These are phyloP conservation scores for Bergia sp. DNA, from an alignment of 92 coral and sea anemone genomes.

Conservation along the genomic window DNA sequence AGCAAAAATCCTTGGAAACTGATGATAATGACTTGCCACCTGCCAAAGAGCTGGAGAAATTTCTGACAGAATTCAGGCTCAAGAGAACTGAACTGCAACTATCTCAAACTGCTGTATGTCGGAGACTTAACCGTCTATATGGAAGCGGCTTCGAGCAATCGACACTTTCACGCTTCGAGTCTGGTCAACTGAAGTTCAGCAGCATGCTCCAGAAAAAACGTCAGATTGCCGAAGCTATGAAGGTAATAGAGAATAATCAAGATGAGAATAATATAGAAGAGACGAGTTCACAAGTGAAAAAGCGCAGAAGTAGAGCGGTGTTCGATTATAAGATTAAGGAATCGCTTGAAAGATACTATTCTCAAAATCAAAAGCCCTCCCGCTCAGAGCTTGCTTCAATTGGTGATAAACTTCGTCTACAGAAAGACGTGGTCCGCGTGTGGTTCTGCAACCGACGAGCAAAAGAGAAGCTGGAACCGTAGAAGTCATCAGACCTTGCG, in stretches of 20 bases:
- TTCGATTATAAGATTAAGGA: background rate
- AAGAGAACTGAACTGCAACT: slow-evolving; percentile 19
- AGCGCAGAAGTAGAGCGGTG: slow-evolving; percentile 20
- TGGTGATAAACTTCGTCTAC: slow-evolving; percentile 2
- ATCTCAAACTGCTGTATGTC: slow-evolving; percentile 8
- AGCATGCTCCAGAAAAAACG: background rate
- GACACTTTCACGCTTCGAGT: slow-evolving; percentile 18
- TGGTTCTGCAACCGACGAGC: slow-evolving; percentile 35
- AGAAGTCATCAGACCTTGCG: background rate
- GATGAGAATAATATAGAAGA: background rate
- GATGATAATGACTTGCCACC: background rate
- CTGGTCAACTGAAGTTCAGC: background rate
- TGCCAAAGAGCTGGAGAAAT: background rate
- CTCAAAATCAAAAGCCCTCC: slow-evolving; percentile 5
- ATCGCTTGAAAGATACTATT: slow-evolving; percentile 7
- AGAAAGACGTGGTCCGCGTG: slow-evolving; percentile 26
- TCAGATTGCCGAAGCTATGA: slow-evolving; percentile 7
- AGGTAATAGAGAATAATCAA: background rate
- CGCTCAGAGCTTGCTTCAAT: background rate
- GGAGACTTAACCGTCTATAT: background rate
- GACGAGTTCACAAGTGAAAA: background rate
- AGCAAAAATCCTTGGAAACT: background rate
- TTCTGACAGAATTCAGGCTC: slow-evolving; percentile 14
- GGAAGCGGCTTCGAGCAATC: slow-evolving; percentile 33
- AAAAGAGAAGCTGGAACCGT: slow-evolving; percentile 14